Percentiles rank a stretch among this genome's conserved stretches.
These are phyloP conservation scores for Rhizomys pruinosus DNA, from an alignment of 2,113 vertebrate species.

Conservation along the genomic window DNA sequence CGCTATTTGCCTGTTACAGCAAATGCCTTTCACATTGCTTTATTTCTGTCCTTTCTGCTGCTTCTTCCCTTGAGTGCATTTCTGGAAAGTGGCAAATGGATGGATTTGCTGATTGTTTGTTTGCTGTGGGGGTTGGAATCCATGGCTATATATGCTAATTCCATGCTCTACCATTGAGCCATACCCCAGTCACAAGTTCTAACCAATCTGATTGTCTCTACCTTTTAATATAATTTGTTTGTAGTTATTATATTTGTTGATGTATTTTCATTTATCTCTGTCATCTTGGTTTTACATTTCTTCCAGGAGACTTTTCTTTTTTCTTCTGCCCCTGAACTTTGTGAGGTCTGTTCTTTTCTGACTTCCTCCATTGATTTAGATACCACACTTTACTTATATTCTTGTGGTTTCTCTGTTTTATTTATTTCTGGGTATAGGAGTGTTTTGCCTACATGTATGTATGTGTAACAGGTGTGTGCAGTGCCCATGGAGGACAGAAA, in stretches of 20 bases:
- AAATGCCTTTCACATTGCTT: background rate
- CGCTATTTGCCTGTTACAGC: background rate
- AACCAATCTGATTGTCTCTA: background rate
- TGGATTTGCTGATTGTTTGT: background rate
- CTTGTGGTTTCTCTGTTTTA: background rate
- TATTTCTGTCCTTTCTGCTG: background rate
- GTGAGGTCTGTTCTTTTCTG: background rate
- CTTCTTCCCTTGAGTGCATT: background rate
- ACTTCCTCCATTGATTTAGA: background rate
- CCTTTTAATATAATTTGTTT: background rate
- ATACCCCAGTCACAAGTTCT: background rate
- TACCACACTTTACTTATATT: slow-evolving; percentile 9
- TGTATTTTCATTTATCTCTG: background rate
- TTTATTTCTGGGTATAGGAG: background rate
- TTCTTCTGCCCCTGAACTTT: background rate
- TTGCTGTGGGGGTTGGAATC: background rate
- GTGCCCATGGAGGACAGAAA: background rate
- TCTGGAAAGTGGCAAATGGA: slow-evolving; percentile 4
- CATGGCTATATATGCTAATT: background rate
- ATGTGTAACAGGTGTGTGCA: background rate
- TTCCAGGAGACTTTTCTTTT: background rate
- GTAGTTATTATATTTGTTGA: background rate
- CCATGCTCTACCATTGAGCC: background rate
- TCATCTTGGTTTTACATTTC: background rate
- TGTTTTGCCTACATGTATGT: background rate